Evolutionary conservation across 2,797 vertebrate genomes (phyloP), one percentile per base, ranked within the genome.

Genomic region (Syngnathus acus): DNA sequence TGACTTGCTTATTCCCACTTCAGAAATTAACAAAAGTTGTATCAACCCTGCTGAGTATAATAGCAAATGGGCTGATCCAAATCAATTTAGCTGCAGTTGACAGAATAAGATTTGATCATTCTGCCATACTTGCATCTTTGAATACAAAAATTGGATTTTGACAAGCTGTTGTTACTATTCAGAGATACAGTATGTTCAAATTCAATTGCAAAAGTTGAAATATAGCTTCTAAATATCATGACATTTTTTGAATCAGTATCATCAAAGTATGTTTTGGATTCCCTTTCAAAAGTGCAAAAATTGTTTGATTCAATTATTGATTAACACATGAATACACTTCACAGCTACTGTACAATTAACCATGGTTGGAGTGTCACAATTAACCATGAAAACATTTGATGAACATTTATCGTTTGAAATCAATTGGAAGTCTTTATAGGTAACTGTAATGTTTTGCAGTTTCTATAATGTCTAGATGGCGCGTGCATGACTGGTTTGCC

Each of bases 381-480:
- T 61, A 61, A 14, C n/a, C 16, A 26, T 14, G 21, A 45, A 45
- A 0, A 43, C 5, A 39, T 38, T 42, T 10, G 9, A 4, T 26
- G 40, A 14, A 13, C 23, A 45, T 16, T 14, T 21, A 21, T 61
- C 8, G 21, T 23, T 23, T 17, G 19, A 40, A 66, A 2, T 47
- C 32, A 32, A 32, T 4, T 32, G 4, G 32, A 32, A 32, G 32
- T 9, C 45, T 9, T 55, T 60, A 21, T 64, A 11, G 75, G 72
- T 51, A 50, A 6, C 5, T 59, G 68, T 84, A 76, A 85, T 87
- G 73, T 89, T 82, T 85, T 86, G 50, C 82, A 89, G 86, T 87
- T 78, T 86, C 64, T 84, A n/a, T 86, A 76, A 83, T 78, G 66
- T 84, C 67, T 78, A 87, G 88, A 82, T 84, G 75, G 73, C 6